Base-by-base conservation (phyloP, 2,797 vertebrate genomes). In the Eulemur coronatus region DNA sequence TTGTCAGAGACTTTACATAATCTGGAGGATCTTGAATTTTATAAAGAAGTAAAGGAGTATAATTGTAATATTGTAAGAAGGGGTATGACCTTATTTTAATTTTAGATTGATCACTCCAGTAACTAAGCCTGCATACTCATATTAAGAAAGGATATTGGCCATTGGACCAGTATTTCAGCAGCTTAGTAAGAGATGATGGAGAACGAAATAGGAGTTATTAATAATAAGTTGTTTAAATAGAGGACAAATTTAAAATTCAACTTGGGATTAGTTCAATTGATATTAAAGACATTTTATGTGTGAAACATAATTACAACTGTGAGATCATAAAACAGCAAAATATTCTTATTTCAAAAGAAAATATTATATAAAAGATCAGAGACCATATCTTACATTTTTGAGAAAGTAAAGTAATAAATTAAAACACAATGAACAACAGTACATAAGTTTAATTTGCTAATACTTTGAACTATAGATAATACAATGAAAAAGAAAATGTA, bases 271-370 rank as follows among this genome's bases (percentile, higher is more conserved):
- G 3, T 79, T 94, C 18, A 52, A 26, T 72, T 94, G 38, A 15
- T 82, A 59, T 84, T 70, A 92, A 67, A 87, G 59, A 46, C 8
- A 85, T 72, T 88, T 35, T 59, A 73, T 76, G 86, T 1, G 2
- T 57, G 65, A 72, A 50, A 85, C 79, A 76, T 90, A 84, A 89
- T 82, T 91, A 88, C 11, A 88, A 69, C 12, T 52, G 0, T 85
- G 24, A 91, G 6, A 35, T 18, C 2, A 84, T 84, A 55, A 96
- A 86, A 80, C 38, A 57, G 6, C 9, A 85, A 33, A 46, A 35
- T 75, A 57, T 75, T 94, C 9, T 95, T 3, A 48, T 89, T 96
- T 97, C 18, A 78, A 94, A 97, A 94, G 35, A 75, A 78, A 80
- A 59, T 12, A 59, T 48, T 95, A 67, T 3, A 50, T 69, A 38